These are phyloP conservation scores for Sepioteuthis lessoniana DNA, from an alignment of 2,888 invertebrate species.

Conservation along the genomic window DNA sequence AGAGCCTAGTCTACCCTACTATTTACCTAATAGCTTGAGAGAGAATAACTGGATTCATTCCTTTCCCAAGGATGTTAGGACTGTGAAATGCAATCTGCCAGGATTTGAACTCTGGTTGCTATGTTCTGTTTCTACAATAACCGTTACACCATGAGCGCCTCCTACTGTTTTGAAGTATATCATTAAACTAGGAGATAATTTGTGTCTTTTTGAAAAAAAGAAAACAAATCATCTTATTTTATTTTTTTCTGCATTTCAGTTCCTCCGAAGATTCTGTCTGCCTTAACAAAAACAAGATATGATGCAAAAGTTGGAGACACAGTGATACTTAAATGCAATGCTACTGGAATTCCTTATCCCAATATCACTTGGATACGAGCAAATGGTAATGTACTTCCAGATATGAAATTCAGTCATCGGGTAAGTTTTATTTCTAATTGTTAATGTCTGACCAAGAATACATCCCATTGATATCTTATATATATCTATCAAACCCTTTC, in stretches of 20 bases:
- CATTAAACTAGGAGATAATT: too few species aligned
- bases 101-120: too few species aligned
- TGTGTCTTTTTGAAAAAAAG: too few species aligned
- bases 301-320: conserved; percentile 63
- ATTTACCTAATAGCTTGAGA: background rate
- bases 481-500: too few species aligned
- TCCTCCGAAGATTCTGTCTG: conserved; percentile 67
- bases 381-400: conserved; percentile 68
- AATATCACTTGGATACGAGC: conserved; percentile 74
- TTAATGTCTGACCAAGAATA: conserved; percentile 52
- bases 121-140: too few species aligned
- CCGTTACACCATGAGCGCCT: too few species aligned
- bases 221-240: too few species aligned
- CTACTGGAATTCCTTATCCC: conserved; percentile 72
- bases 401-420: conserved; percentile 55
- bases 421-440: conserved; percentile 55
- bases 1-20: background rate
- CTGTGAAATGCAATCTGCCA: too few species aligned
- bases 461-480: background rate
- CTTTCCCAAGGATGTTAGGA: too few species aligned
- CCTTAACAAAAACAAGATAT: conserved; percentile 64
- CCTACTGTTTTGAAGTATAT: too few species aligned
- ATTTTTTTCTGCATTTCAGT: conserved; percentile 57
- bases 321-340: conserved; percentile 65
- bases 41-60: too few species aligned